Conservation (phyloP, 1,140 invertebrate species). For the Agrilus planipennis region DNA sequence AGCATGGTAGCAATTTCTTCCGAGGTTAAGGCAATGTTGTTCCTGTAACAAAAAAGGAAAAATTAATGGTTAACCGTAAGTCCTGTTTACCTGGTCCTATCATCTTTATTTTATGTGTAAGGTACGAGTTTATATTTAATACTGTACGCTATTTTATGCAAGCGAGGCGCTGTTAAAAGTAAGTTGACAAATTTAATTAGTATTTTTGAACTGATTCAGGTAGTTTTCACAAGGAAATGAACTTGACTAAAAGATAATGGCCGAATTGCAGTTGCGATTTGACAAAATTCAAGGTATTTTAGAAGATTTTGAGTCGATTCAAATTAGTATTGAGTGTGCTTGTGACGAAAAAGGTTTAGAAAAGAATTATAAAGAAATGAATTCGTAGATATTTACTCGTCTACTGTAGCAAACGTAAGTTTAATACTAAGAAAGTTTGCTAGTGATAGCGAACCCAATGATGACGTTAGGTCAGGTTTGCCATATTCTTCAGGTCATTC, state of each 20-base stretch:
- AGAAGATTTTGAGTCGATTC: background rate
- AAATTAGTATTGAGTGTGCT: slow-evolving; percentile 2
- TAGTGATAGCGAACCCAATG: background rate
- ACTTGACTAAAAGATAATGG: background rate
- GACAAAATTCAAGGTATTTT: background rate
- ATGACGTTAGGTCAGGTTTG: background rate
- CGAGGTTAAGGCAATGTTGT: too few species aligned
- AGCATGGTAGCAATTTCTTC: too few species aligned
- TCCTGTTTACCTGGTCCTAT: too few species aligned
- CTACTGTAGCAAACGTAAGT: background rate
- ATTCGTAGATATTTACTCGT: background rate
- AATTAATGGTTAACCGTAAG: too few species aligned
- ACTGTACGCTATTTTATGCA: too few species aligned
- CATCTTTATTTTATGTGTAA: too few species aligned
- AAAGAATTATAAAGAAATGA: slow-evolving; percentile 2
- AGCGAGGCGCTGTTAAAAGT: slow-evolving; percentile 1
- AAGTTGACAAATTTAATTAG: background rate
- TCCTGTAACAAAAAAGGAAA: too few species aligned
- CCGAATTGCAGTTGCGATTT: slow-evolving; percentile 3
- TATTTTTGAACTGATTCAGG: background rate
- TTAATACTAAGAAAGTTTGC: background rate
- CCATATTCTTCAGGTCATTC: background rate
- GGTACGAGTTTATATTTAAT: too few species aligned
- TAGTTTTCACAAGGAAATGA: background rate
- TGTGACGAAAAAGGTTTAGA: background rate